Percentiles rank a stretch among this genome's conserved stretches.
These are phyloP conservation scores for Ochropleura plecta DNA, from an alignment of 2,888 invertebrate genomes.

Conservation along the genomic window DNA sequence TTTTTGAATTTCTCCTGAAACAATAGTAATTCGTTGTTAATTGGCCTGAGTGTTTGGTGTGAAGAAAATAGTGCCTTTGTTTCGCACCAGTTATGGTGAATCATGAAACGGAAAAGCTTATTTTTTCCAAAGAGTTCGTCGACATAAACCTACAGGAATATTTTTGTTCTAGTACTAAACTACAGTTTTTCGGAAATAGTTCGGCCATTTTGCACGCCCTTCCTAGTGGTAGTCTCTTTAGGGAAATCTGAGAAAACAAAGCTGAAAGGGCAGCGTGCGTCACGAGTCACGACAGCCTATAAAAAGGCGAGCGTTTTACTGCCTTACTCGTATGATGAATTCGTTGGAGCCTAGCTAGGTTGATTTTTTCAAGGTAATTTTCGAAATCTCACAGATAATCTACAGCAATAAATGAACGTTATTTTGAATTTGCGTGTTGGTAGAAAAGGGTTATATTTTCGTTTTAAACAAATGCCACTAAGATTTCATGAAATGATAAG, in stretches of 20 bases:
- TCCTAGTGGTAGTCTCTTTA: slow-evolving; percentile 42
- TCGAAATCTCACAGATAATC: slow-evolving; percentile 1
- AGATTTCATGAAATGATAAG: slow-evolving; percentile 40
- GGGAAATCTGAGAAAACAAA: slow-evolving; percentile 57
- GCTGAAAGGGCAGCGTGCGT: slow-evolving; percentile 45
- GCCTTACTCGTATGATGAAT: slow-evolving; percentile 21
- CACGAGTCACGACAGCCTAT: slow-evolving; percentile 24
- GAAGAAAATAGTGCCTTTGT: not conserved
- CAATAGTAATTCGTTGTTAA: slow-evolving; percentile 46
- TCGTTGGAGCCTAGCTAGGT: not conserved
- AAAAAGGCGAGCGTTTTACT: slow-evolving; percentile 15
- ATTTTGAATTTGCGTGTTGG: slow-evolving; percentile 28
- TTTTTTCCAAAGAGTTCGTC: not conserved
- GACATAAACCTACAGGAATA: not conserved
- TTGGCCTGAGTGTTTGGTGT: slow-evolving; percentile 9
- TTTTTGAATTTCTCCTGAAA: slow-evolving; percentile 95
- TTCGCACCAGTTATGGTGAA: not conserved
- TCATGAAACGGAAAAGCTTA: not conserved
- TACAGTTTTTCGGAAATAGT: slow-evolving; percentile 29
- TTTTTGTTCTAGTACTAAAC: not conserved
- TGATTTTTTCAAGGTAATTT: slow-evolving; percentile 1
- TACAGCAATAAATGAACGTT: not conserved
- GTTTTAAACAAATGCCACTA: slow-evolving; percentile 3
- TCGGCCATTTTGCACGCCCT: slow-evolving; percentile 22
- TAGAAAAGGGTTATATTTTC: slow-evolving; percentile 6